phyloP scores from a whole-genome alignment of 2,888 invertebrate genomes.

The Chymomyza amoena region DNA sequence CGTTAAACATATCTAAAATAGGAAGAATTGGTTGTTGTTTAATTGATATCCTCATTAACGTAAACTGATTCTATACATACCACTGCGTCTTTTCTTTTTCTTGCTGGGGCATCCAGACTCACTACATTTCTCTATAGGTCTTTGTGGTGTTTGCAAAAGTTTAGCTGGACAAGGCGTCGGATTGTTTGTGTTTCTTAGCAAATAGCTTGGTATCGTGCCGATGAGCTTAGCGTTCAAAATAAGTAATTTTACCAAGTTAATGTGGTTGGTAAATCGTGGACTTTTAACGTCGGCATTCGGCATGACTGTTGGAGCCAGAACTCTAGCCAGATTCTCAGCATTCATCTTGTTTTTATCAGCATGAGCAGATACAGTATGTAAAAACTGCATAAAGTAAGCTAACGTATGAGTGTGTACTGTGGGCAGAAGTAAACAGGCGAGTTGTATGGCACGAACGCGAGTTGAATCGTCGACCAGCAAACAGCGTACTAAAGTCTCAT shows the following conservation, averaged over 20 bases:
- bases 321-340: constrained; percentile 89
- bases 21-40: not conserved
- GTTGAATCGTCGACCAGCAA: constrained; percentile 81
- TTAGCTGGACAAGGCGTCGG: not conserved
- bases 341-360: constrained; percentile 90
- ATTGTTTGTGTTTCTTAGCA: constrained; percentile 44
- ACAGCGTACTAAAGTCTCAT: constrained; percentile 88
- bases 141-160: not conserved
- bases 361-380: constrained; percentile 81
- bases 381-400: constrained; percentile 87
- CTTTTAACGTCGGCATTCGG: constrained; percentile 83
- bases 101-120: constrained; percentile 40
- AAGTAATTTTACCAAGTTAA: constrained; percentile 86
- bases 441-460: constrained; percentile 81
- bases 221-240: constrained; percentile 88
- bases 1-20: constrained; percentile 85
- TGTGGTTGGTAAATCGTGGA: constrained; percentile 84
- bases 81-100: constrained; percentile 88
- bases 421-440: constrained; percentile 86
- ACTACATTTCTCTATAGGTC: constrained; percentile 49
- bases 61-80: constrained; percentile 84
- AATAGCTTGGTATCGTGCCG: constrained; percentile 85
- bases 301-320: constrained; percentile 92
- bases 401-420: constrained; percentile 87
- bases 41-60: not conserved